Percentiles rank a stretch among this genome's conserved stretches.
These are phyloP conservation scores for Sepiola atlantica DNA, from an alignment of 2,888 invertebrate species.

Conservation along the genomic window DNA sequence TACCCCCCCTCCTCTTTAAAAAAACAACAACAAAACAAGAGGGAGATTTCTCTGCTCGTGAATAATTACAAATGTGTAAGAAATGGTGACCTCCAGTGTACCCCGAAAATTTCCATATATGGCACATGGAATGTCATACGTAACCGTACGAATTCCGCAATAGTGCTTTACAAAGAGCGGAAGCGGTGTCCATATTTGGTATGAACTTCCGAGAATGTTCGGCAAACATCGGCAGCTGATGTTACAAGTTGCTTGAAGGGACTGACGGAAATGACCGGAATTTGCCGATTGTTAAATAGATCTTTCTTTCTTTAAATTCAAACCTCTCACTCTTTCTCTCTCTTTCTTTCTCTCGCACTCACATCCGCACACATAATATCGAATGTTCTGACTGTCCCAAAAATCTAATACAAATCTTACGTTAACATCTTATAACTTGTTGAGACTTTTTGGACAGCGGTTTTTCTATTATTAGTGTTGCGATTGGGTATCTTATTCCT, in stretches of 20 bases:
- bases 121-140: constrained; percentile 58
- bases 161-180: constrained; percentile 51
- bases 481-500: background rate
- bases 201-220: constrained; percentile 52
- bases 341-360: background rate
- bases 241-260: constrained; percentile 43
- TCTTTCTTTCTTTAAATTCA: background rate
- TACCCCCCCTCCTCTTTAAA: background rate
- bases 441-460: background rate
- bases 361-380: background rate
- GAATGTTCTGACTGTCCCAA: background rate
- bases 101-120: constrained; percentile 66
- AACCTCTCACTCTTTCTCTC: background rate
- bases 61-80: constrained; percentile 47
- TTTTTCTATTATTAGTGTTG: background rate
- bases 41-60: constrained; percentile 49
- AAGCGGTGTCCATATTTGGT: constrained; percentile 57
- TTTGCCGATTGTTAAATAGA: constrained; percentile 47
- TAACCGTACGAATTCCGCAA: constrained; percentile 53
- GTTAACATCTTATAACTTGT: background rate
- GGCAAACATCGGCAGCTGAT: constrained; percentile 46
- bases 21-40: constrained; percentile 46
- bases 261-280: constrained; percentile 46
- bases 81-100: constrained; percentile 55
- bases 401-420: background rate